These are phyloP conservation scores for Fragariocoptes setiger DNA, from an alignment of 1,140 invertebrate genomes.

Conservation along the genomic window DNA sequence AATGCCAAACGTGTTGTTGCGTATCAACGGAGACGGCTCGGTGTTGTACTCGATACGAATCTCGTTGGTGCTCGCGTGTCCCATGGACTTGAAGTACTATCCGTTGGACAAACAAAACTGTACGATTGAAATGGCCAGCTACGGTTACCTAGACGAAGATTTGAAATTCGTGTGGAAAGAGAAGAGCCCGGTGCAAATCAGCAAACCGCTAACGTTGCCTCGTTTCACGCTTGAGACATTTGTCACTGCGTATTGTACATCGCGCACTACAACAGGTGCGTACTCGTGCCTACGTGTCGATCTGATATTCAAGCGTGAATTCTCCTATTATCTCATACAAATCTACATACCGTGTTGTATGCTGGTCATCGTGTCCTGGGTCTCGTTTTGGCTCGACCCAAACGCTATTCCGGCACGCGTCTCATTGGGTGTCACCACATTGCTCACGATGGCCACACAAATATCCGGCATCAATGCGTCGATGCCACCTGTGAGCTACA, in stretches of 20 bases:
- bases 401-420: slow-evolving; percentile 21
- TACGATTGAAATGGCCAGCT: slow-evolving; percentile 19
- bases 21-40: slow-evolving; percentile 20
- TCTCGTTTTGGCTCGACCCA: slow-evolving; percentile 23
- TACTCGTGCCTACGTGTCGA: slow-evolving; percentile 14
- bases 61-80: slow-evolving; percentile 18
- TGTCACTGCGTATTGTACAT: slow-evolving; percentile 19
- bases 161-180: slow-evolving; percentile 73
- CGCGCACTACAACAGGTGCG: slow-evolving; percentile 18
- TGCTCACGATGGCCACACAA: slow-evolving; percentile 24
- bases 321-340: slow-evolving; percentile 20
- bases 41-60: slow-evolving; percentile 21
- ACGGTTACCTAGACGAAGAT: slow-evolving; percentile 77
- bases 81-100: slow-evolving; percentile 20
- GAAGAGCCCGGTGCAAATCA: slow-evolving; percentile 65
- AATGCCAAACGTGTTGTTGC: slow-evolving; percentile 15
- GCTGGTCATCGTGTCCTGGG: slow-evolving; percentile 26
- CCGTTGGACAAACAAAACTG: slow-evolving; percentile 21
- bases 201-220: slow-evolving; percentile 19
- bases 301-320: slow-evolving; percentile 17
- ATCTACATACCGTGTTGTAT: slow-evolving; percentile 22
- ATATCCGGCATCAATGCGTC: slow-evolving; percentile 63
- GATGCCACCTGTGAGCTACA: slow-evolving; percentile 78
- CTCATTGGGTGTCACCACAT: slow-evolving; percentile 20
- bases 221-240: slow-evolving; percentile 17